A percentile compares a stretch with the other conserved stretches of the same genome.
phyloP scores from a whole-genome alignment of 1,140 invertebrate species.

The Colletes gigas region DNA sequence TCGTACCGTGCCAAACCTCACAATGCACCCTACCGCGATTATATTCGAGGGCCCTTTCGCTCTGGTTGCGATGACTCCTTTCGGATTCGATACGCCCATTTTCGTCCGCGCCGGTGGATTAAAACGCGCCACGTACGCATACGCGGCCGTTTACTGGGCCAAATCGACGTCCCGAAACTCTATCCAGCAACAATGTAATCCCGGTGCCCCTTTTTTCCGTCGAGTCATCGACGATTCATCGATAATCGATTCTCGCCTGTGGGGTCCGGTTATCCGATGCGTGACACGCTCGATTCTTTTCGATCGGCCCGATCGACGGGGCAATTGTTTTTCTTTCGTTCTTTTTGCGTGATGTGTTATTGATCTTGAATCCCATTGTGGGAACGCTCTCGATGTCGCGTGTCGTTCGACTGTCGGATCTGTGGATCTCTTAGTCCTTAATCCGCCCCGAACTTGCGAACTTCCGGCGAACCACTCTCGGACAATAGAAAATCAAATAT shows the following conservation, averaged over 20 bases:
- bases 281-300: slow-evolving; percentile 1
- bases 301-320: neutral
- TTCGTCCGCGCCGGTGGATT: slow-evolving; percentile 38
- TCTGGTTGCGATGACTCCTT: slow-evolving; percentile 52
- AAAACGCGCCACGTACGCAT: slow-evolving; percentile 38
- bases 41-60: slow-evolving; percentile 47
- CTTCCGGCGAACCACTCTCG: no score
- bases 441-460: no score
- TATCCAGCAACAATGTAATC: slow-evolving; percentile 21
- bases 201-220: neutral
- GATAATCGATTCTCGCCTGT: slow-evolving; percentile 48
- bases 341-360: neutral
- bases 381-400: neutral
- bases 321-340: neutral
- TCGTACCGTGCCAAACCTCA: slow-evolving; percentile 12
- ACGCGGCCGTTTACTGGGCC: slow-evolving; percentile 29
- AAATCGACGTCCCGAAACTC: neutral
- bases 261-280: slow-evolving; percentile 11
- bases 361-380: no score
- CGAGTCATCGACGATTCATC: slow-evolving; percentile 58
- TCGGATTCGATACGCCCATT: slow-evolving; percentile 60
- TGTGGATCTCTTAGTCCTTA: no score
- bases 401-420: no score
- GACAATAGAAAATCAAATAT: no score
- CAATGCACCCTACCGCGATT: slow-evolving; percentile 49